phyloP scores from a whole-genome alignment of 2,888 invertebrate genomes.

The Cylloceria caligata region DNA sequence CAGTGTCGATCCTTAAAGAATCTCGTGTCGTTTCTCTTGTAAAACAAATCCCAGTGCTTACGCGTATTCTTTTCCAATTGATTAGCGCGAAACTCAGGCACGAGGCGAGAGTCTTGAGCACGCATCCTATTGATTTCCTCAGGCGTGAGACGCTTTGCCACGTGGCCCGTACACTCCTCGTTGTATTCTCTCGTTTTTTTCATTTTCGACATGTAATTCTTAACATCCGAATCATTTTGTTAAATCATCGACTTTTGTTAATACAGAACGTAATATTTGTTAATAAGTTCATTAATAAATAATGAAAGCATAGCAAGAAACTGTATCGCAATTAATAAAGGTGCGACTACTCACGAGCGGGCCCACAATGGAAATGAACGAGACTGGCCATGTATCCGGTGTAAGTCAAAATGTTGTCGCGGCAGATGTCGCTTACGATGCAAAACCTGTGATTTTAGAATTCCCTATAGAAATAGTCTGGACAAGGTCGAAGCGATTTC shows the following conservation, averaged over 20 bases:
- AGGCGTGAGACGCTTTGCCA: constrained; percentile 86
- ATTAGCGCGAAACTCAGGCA: constrained; percentile 90
- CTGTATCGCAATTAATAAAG: neutral
- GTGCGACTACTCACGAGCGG: constrained; percentile 17
- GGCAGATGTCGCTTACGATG: constrained; percentile 55
- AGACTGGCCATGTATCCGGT: constrained; percentile 11
- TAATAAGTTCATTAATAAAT: too few relatives aligned
- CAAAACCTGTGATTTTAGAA: too few relatives aligned
- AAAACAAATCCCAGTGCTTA: constrained; percentile 98
- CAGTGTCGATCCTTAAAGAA: constrained; percentile 99
- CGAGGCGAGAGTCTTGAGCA: constrained; percentile 89
- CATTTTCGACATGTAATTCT: neutral
- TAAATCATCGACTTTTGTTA: too few relatives aligned
- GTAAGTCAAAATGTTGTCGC: neutral
- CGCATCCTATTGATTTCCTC: constrained; percentile 88
- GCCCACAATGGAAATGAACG: constrained; percentile 72
- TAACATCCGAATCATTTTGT: too few relatives aligned
- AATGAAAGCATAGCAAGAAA: neutral
- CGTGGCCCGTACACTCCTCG: constrained; percentile 75
- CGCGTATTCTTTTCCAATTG: constrained; percentile 93
- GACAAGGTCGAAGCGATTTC: too few relatives aligned
- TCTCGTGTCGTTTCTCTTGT: constrained; percentile 96
- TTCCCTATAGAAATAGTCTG: too few relatives aligned
- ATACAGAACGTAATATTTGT: too few relatives aligned
- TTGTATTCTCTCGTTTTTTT: constrained; percentile 30